Evolutionary conservation across 2,888 invertebrate genomes (phyloP), one percentile per base, ranked within the genome.

Genomic region (Eupeodes latifasciatus): DNA sequence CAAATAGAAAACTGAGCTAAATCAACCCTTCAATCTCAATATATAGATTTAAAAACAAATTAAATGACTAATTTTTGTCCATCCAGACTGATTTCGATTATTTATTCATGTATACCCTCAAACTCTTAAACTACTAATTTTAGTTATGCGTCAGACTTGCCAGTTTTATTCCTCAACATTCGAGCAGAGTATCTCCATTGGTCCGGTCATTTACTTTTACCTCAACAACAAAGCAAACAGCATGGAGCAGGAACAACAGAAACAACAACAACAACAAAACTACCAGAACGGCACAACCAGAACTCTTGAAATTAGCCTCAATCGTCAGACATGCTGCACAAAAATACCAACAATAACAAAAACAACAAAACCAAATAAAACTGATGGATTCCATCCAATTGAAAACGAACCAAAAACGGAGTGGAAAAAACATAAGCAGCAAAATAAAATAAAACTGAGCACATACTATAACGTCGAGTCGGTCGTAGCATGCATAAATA

Each of bases 261-360:
- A 2, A 27, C 27, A 27, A 53, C 1, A 44, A 44, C 9, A 47
- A 47, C 4, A 47, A 64, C 44, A 64, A 47, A 49, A 16, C 12
- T 57, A 66, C 40, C 76, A 76, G 76, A 40, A 44, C 57, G 16
- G 40, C 61, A 67, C 59, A 74, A 64, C 75, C 62, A 74, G 71
- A 83, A 80, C 86, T 80, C 74, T 76, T 75, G 53, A 83, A 87
- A 80, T 83, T 83, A 80, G 76, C 80, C 83, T 67, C 86, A 87
- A 76, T 80, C 79, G 83, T 27, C 77, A 64, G 57, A 74, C 69
- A 40, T 57, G 78, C 49, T 49, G 55, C 16, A 62, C 16, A 9
- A 19, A 57, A 16, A 57, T 10, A 57, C n/a, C 27, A 61, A 9
- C 36, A 71, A 69, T 27, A 55, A 44, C 19, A 59, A n/a, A n/a